Base-by-base conservation (phyloP, 1,140 invertebrate species). In the Pinna nobilis region DNA sequence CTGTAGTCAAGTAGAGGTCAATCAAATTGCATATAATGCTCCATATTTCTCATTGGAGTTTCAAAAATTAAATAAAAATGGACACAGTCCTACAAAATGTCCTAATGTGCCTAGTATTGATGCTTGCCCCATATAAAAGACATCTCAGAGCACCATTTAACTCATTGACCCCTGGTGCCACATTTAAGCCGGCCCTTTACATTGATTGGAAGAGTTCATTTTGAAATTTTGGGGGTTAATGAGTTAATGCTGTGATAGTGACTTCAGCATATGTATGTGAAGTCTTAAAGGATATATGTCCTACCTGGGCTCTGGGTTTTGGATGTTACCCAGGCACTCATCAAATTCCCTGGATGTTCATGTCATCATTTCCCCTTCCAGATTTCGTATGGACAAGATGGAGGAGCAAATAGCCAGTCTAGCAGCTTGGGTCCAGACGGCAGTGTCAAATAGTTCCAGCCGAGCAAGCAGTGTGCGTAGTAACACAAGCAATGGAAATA, bases 381-480 rank as follows among this genome's bases (percentile, higher is more conserved):
- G 73, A 59, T 68, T 70, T 49, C 59, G 73, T 30, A 75, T 75
- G 73, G 66, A 75, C 41, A 69, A 75, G 66, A 75, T 75, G 73
- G 73, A 75, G 51, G 73, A 55, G 15, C 73, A 75, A 53, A 60
- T 75, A 13, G 73, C 73, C 0, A 75, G 61, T 25, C 32, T 75
- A 15, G 67, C 73, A 41, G 73, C 73, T 0, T 75, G 73, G 73
- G 73, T 75, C 1, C 73, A 75, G 28, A 75, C 73, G 5, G 73
- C 73, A 0, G 73, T 70, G 32, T 59, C 66, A 32, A 68, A 44
- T 30, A 64, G 50, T 33, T 55, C 51, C 11, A 70, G 69, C 47
- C 66, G 66, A 6, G 60, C 67, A 3, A 75, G 66, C 44, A 75
- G 73, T 70, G 66, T 75, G 9, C 59, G 61, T 13, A 74, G 72